Evolutionary conservation across 2,888 invertebrate species (phyloP).

Genomic region (Phengaris arion): DNA sequence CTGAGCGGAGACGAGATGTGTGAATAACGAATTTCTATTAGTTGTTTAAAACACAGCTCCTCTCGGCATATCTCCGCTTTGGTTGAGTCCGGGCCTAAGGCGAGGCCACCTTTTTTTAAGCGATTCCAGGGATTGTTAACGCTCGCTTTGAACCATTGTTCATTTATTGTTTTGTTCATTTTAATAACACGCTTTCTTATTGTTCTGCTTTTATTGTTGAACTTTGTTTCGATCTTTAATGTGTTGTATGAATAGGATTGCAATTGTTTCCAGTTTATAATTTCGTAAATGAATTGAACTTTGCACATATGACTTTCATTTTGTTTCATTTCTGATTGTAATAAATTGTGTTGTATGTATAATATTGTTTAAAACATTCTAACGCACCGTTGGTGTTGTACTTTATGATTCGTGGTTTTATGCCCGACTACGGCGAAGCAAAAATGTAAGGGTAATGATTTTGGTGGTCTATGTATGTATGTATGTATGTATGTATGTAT

Average conservation of each 20-base stretch:
- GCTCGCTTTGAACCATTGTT: conserved; percentile 48
- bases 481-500: too few species aligned
- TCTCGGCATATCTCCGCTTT: too few species aligned
- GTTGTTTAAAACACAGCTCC: too few species aligned
- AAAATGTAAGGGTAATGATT: too few species aligned
- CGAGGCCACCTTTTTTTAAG: conserved; percentile 54
- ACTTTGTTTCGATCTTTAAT: conserved; percentile 17
- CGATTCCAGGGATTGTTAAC: conserved; percentile 66
- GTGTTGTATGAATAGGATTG: neutral
- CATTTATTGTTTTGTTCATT: conserved; percentile 34
- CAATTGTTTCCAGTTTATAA: neutral
- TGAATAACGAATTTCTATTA: too few species aligned
- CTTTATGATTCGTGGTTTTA: too few species aligned
- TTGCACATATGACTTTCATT: neutral
- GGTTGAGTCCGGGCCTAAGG: conserved; percentile 40
- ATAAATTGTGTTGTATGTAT: neutral
- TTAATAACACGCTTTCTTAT: conserved; percentile 26
- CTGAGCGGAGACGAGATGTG: too few species aligned
- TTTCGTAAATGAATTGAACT: neutral
- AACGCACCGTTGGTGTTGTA: neutral
- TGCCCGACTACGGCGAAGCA: too few species aligned
- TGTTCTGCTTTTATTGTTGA: conserved; percentile 12
- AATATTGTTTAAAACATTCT: too few species aligned
- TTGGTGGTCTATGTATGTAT: too few species aligned
- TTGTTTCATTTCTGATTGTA: neutral